Evolutionary conservation across 2,888 invertebrate species (phyloP), one percentile per base, ranked within the genome.

Genomic region (Cordylochernes scorpioides): DNA sequence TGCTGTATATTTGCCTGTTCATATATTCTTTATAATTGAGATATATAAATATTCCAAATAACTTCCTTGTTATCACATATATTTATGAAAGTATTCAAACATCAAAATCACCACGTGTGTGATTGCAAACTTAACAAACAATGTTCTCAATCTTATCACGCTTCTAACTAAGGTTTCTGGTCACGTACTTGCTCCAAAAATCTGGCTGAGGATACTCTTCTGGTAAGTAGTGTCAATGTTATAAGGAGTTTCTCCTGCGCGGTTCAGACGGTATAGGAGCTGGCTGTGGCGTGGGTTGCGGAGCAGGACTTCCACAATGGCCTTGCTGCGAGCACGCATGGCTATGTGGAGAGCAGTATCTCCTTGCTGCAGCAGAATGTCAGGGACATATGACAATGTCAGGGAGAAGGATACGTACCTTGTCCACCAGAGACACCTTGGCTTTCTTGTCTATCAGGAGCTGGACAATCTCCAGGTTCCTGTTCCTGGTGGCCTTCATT

Each of bases 241-340:
- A 55, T 97, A 97, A 0, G 94, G 88, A 0, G 94, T 97, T 53
- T 94, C 91, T 27, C 88, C 86, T 10, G 71, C 63, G 46, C 77
- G 71, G 54, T 94, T 94, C 10, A 88, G 82, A 44, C 84, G 63
- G 55, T 94, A 91, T 21, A 91, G 57, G 40, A 91, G 59, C 49
- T 88, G 84, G 49, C 84, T 82, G 52, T 94, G 72, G 55, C 86
- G 82, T 12, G 94, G 94, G 58, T 94, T 91, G 16, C 86, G 64
- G 30, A 97, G 60, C 15, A 97, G 62, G 33, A 88, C 71, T 58
- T 88, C 88, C 1, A 84, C 78, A 46, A 88, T 82, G 34, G 71
- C 47, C 59, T 78, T 78, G 21, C 80, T 80, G 30, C 88, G 61
- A 0, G 88, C 86, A 35, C 94, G 61, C 71, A 97, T 78, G 1